These are phyloP conservation scores for Eilema caniola DNA, from an alignment of 2,888 invertebrate species.

Conservation along the genomic window DNA sequence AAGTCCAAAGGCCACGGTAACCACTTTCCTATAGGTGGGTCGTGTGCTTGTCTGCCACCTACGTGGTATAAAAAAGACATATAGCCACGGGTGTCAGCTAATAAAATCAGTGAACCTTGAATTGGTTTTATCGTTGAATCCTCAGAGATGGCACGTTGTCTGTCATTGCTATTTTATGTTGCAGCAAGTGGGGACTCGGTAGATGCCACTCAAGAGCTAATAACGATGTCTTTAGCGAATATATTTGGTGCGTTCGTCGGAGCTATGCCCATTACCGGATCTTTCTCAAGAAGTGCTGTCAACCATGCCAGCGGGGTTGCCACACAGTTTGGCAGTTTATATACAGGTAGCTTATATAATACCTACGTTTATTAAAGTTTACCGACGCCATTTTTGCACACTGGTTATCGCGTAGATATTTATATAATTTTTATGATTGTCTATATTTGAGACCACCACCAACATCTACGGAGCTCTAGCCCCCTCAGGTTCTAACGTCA, in stretches of 20 bases:
- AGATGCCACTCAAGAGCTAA: constrained; percentile 95
- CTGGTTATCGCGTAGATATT: no score
- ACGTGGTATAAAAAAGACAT: no score
- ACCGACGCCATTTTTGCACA: not conserved
- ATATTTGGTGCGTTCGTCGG: constrained; percentile 95
- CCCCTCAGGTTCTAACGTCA: no score
- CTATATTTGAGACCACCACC: no score
- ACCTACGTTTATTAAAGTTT: not conserved
- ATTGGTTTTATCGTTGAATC: no score
- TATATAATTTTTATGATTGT: no score
- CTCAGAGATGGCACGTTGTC: not conserved
- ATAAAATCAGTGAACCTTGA: no score
- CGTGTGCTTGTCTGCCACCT: no score
- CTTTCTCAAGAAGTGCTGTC: constrained; percentile 96
- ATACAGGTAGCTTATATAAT: constrained; percentile 87
- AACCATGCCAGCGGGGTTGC: constrained; percentile 98
- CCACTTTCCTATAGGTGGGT: no score
- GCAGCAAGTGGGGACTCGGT: constrained; percentile 92
- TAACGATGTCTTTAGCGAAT: constrained; percentile 95
- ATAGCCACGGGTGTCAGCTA: no score
- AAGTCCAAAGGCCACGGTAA: no score
- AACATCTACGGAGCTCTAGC: no score
- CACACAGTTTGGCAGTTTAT: constrained; percentile 95
- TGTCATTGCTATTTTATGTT: not conserved
- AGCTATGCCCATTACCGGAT: constrained; percentile 96